Conservation (phyloP, 1,140 invertebrate species). For the Caenorhabditis brenneri region DNA sequence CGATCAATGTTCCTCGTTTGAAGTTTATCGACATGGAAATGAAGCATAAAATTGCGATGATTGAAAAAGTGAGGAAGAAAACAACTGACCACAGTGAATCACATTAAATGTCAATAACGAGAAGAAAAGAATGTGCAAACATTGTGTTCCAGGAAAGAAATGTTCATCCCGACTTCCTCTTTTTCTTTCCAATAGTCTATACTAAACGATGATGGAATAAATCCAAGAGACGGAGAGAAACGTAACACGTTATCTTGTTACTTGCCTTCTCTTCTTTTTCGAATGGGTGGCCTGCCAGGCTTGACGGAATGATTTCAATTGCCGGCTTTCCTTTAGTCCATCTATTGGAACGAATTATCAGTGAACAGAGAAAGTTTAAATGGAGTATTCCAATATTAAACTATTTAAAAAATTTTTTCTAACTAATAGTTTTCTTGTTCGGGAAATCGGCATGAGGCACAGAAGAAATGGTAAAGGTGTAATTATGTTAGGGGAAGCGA, state of each 20-base stretch:
- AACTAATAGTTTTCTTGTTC: no score
- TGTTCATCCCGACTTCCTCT: not conserved
- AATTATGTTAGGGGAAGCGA: constrained; percentile 31
- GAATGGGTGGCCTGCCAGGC: not conserved
- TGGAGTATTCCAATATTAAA: no score
- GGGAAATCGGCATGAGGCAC: no score
- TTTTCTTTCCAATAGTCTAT: constrained; percentile 16
- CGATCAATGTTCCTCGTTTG: no score
- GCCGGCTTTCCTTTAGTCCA: not conserved
- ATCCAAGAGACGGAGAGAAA: not conserved
- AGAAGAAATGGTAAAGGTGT: not conserved
- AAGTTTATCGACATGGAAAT: no score
- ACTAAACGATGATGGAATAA: not conserved
- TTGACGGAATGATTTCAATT: not conserved
- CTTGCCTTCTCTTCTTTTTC: not conserved
- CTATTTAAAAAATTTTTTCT: no score
- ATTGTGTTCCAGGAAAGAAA: constrained; percentile 5
- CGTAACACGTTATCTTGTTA: constrained; percentile 35
- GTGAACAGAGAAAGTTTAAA: no score
- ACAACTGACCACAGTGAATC: constrained; percentile 10
- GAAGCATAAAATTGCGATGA: no score
- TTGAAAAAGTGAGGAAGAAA: no score
- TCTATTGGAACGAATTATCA: no score
- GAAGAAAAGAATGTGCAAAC: constrained; percentile 5
- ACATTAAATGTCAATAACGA: not conserved